Conservation (phyloP, 2,797 vertebrate species). For the Smutsia gigantea region DNA sequence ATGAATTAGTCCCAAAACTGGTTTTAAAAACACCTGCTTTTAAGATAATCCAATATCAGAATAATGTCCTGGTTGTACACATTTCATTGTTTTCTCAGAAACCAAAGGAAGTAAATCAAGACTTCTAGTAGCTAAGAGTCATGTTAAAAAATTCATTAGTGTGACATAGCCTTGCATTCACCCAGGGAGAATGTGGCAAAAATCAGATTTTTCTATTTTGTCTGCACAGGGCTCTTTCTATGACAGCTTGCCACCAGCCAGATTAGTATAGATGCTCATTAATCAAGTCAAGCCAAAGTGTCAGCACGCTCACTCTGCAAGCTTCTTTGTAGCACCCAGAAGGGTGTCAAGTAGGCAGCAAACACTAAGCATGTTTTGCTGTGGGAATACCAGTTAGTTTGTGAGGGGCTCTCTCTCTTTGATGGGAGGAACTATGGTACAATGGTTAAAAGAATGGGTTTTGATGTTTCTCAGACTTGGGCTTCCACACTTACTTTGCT, state of each 20-base stretch:
- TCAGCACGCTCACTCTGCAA: neutral
- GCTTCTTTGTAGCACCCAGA: neutral
- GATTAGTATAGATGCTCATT: neutral
- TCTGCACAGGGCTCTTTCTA: neutral
- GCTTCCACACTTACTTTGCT: neutral
- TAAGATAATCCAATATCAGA: neutral
- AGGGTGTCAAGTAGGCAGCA: neutral
- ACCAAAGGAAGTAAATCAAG: neutral
- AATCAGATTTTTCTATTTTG: neutral
- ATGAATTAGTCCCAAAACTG: neutral
- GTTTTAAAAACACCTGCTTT: neutral
- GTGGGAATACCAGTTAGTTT: neutral
- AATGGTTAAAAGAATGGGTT: neutral
- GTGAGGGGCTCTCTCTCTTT: neutral
- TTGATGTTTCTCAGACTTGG: neutral
- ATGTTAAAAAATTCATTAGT: neutral
- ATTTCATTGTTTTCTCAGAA: slow-evolving; percentile 3
- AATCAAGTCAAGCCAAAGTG: slow-evolving; percentile 3
- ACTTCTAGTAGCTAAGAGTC: neutral
- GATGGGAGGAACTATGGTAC: neutral
- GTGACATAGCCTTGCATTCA: neutral
- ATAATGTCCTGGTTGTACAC: neutral
- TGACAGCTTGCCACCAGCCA: neutral
- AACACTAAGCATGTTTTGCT: neutral
- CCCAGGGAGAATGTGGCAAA: neutral